Conservation (phyloP, 1,140 invertebrate species). For the Cherax quadricarinatus region DNA sequence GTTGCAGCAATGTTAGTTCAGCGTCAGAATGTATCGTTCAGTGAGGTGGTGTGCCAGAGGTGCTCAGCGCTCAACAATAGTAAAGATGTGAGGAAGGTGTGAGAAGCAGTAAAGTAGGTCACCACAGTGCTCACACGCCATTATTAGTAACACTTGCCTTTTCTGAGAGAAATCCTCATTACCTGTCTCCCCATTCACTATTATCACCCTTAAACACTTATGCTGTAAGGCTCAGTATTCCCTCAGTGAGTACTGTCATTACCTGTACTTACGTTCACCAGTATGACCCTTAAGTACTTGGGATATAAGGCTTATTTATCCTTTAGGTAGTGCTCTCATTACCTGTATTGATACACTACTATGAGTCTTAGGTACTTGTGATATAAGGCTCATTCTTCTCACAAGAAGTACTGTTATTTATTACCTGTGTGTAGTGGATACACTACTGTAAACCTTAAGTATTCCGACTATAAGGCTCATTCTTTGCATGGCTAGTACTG, state of each 20-base stretch:
- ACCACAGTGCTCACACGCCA: slow-evolving; percentile 15
- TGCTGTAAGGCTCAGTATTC: neutral
- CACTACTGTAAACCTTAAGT: no score
- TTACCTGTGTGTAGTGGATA: no score
- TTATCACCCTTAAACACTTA: neutral
- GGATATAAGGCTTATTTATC: no score
- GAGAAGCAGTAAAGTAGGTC: slow-evolving; percentile 43
- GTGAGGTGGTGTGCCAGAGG: no score
- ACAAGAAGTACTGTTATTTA: no score
- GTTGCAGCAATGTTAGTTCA: slow-evolving; percentile 17
- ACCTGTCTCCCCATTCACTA: neutral
- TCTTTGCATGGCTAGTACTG: no score
- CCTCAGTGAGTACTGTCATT: neutral
- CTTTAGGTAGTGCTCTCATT: no score
- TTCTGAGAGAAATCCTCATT: slow-evolving; percentile 37
- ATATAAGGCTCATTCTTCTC: no score
- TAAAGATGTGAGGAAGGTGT: neutral
- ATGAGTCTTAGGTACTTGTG: no score
- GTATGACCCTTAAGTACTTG: neutral
- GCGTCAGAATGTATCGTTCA: neutral
- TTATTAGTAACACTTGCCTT: slow-evolving; percentile 40
- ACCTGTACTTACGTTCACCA: neutral
- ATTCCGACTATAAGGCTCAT: no score
- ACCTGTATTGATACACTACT: no score
- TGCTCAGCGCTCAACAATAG: neutral